Base-by-base conservation (phyloP, 2,888 invertebrate genomes). In the Parnassius mnemosyne region DNA sequence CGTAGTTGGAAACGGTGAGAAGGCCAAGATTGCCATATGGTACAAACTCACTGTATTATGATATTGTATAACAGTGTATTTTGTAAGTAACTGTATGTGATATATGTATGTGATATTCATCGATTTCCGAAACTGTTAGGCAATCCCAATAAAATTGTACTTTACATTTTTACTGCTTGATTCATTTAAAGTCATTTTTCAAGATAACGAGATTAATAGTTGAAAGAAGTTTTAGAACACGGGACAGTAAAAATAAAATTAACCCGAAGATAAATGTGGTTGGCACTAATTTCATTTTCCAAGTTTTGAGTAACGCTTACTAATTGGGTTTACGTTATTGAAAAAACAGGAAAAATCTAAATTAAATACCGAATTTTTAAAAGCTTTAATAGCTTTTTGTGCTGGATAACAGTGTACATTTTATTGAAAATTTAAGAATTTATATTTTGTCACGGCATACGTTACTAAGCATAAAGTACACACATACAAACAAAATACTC, bases 201-300 rank as follows among this genome's bases (percentile, higher is more conserved):
- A 61, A 61, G 60, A 65, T 66, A 52, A 79, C 60, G 54, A 63
- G 60, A 66, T 66, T 47, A 79, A 75, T 72, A 67, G 73, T 65
- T 69, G 68, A 70, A 69, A 74, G 70, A 78, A 77, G 72, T 79
- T 74, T 65, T 60, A 64, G 71, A 78, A 76, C 73, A 78, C 74
- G 66, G 65, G 72, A 72, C 68, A 73, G 73, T 74, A 74, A 72
- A 74, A 78, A 76, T 67, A 69, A 72, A 69, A 75, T 68, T 69
- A 76, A 72, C 66, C 71, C 65, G 61, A 57, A 73, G 70, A 75
- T 77, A 83, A 78, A 77, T 74, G 71, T 72, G 66, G 65, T 69
- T 65, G 71, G 56, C 53, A 67, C 71, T 79, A 81, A 82, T 79
- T 79, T 74, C 65, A 71, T 80, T 82, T 74, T 58, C 64, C 50